Evolutionary conservation across 2,113 vertebrate genomes (phyloP), one percentile per base, ranked within the genome.

Genomic region (Trichomycterus rosablanca): DNA sequence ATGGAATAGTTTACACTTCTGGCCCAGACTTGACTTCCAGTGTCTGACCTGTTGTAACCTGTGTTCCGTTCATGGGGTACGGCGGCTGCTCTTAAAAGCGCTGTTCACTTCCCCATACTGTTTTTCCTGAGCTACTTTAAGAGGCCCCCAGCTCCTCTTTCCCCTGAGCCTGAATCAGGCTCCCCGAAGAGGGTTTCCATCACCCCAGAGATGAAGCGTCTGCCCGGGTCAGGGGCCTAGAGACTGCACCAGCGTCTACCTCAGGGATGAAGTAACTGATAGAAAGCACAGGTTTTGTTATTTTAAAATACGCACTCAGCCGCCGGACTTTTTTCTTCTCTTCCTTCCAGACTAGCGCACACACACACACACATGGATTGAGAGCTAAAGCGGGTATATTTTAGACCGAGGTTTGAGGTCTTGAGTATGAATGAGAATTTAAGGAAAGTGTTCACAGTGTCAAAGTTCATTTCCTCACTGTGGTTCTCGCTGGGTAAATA

Each of bases 11-110:
- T 84, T 83, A 87, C 83, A 77, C 80, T 84, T 83, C 78, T 87
- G 80, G 66, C 74, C 83, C 77, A 84, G 86, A 88, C 81, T 77
- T 86, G 78, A 79, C 83, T 84, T 83, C 78, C 78, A 88, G 71
- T 72, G 86, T 89, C 82, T 89, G 89, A 89, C 85, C 85, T 84
- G 79, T 84, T 73, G 78, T 90, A 85, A 89, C 88, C 87, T 76
- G 77, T 75, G 82, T 84, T 87, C 85, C 80, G 78, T 78, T 80
- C 59, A 8, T 22, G 59, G 71, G 76, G 66, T 69, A 73, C 78
- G 65, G 16, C 66, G 69, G 80, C 61, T 66, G 49, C 52, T 76
- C 76, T 78, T n/a, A 54, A 65, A 74, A 85, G 79, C 79, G 80
- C 79, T 80, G 83, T 75, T 76, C 70, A 74, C 76, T 76, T 84